A percentile compares a stretch with the other conserved stretches of the same genome.
These are phyloP conservation scores for Carlito syrichta DNA, from an alignment of 2,113 vertebrate species.

Conservation along the genomic window DNA sequence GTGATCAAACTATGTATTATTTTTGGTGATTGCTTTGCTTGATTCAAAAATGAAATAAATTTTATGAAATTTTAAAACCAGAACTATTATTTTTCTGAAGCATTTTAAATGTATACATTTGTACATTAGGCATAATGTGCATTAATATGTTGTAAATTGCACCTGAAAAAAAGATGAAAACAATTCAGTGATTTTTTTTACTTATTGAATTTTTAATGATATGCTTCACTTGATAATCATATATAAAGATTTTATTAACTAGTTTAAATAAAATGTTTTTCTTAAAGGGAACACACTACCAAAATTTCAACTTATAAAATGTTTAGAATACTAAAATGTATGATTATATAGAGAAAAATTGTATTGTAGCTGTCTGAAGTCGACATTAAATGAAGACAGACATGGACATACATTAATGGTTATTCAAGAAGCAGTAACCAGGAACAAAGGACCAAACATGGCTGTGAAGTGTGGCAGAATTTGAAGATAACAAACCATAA, in stretches of 20 bases:
- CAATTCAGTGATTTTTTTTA: background rate
- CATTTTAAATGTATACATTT: background rate
- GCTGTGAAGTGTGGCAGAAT: background rate
- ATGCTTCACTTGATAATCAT: background rate
- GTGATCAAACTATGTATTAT: background rate
- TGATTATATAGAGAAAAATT: background rate
- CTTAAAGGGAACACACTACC: background rate
- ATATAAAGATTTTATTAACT: background rate
- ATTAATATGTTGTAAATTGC: background rate
- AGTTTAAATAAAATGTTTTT: background rate
- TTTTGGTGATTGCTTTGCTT: background rate
- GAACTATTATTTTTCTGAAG: background rate
- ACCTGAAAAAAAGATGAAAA: background rate
- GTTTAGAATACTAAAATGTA: background rate
- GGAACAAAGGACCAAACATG: background rate
- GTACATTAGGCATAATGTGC: background rate
- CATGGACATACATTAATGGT: accelerated
- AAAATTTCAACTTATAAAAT: conserved; percentile 8
- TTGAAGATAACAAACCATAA: background rate
- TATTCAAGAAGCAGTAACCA: background rate
- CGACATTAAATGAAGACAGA: background rate
- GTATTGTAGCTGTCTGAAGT: background rate
- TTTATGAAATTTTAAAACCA: background rate
- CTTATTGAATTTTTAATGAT: background rate
- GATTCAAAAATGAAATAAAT: background rate